Evolutionary conservation across 2,888 invertebrate species (phyloP).

Genomic region (Trilocha varians): DNA sequence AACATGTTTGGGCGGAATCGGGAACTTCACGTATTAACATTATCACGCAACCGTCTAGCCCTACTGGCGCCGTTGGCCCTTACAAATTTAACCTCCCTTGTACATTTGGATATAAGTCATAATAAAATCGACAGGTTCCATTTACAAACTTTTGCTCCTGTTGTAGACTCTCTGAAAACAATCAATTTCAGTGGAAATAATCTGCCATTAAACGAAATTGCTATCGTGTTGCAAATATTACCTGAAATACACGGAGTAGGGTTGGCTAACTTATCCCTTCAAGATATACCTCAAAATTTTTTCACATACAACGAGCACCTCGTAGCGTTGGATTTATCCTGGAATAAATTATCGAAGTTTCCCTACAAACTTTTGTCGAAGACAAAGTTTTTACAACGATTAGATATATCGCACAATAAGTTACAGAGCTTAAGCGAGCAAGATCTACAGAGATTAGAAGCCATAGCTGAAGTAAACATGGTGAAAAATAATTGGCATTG

Average conservation of each 20-base stretch:
- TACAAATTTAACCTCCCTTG: constrained; percentile 78
- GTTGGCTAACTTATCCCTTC: constrained; percentile 73
- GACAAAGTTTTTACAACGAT: constrained; percentile 71
- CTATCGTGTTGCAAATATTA: constrained; percentile 71
- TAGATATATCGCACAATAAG: constrained; percentile 84
- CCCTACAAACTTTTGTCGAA: constrained; percentile 71
- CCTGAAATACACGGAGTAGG: constrained; percentile 72
- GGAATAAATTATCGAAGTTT: constrained; percentile 77
- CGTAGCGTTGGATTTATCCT: constrained; percentile 79
- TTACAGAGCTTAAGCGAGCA: constrained; percentile 76
- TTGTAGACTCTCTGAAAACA: constrained; percentile 75
- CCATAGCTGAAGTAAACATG: constrained; percentile 67
- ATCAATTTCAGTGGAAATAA: constrained; percentile 82
- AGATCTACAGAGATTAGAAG: constrained; percentile 72
- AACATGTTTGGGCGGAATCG: constrained; percentile 76
- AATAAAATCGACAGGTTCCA: constrained; percentile 82
- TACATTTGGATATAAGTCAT: constrained; percentile 81
- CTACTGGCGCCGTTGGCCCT: constrained; percentile 83
- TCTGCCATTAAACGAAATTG: constrained; percentile 69
- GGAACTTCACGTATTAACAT: constrained; percentile 69
- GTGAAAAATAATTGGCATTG: constrained; percentile 80
- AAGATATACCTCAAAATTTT: constrained; percentile 71
- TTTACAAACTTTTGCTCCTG: constrained; percentile 72
- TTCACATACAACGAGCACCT: constrained; percentile 75
- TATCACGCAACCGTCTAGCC: constrained; percentile 82